These are phyloP conservation scores for Sturmia bella DNA, from an alignment of 2,888 invertebrate genomes.

Conservation along the genomic window DNA sequence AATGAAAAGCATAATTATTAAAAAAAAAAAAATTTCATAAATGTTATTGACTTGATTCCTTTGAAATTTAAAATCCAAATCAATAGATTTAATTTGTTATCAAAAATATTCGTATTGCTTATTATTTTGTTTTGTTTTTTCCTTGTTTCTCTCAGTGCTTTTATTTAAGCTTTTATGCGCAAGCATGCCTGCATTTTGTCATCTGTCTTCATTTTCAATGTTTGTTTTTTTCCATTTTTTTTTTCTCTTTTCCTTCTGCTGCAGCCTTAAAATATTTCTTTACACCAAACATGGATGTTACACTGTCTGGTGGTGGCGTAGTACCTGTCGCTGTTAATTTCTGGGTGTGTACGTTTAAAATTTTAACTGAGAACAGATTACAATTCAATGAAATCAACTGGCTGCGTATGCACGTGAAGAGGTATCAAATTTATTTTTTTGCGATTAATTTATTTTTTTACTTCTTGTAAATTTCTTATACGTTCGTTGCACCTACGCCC, in stretches of 20 bases:
- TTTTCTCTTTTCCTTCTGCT: constrained; percentile 47
- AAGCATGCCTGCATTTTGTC: constrained; percentile 56
- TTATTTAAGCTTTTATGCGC: constrained; percentile 60
- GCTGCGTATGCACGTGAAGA: constrained; percentile 66
- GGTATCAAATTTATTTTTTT: constrained; percentile 39
- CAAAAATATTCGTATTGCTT: no score
- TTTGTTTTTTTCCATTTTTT: constrained; percentile 53
- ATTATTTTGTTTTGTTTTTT: no score
- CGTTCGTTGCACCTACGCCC: constrained; percentile 80
- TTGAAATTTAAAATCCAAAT: no score
- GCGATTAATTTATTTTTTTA: constrained; percentile 42
- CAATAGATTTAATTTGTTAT: no score
- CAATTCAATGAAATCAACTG: constrained; percentile 68
- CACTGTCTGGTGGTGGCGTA: constrained; percentile 46
- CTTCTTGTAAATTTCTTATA: constrained; percentile 50
- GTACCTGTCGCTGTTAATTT: constrained; percentile 71
- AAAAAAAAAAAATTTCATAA: no score
- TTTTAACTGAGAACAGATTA: constrained; percentile 65
- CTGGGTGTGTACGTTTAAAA: constrained; percentile 71
- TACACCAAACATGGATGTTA: constrained; percentile 40
- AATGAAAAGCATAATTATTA: no score
- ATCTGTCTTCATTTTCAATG: constrained; percentile 65
- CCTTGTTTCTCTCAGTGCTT: constrained; percentile 50
- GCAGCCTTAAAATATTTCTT: constrained; percentile 63
- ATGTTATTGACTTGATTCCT: no score